Conservation (phyloP, 2,797 vertebrate genomes). For the Sebastes minor region DNA sequence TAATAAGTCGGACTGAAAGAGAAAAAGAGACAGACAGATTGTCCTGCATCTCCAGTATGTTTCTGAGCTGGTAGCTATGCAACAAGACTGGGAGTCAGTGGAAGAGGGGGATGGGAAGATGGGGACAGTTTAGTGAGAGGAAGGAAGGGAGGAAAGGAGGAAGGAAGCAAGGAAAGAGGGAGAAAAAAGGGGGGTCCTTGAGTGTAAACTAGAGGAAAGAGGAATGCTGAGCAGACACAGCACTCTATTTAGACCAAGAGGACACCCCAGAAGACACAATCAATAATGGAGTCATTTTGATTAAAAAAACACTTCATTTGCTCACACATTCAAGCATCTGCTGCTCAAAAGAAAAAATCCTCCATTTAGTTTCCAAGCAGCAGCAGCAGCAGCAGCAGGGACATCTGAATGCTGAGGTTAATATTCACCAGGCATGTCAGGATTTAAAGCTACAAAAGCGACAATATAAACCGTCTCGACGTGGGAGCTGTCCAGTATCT, state of each 20-base stretch:
- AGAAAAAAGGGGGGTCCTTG: conserved; percentile 34
- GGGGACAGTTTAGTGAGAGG: conserved; percentile 75
- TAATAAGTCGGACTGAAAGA: conserved; percentile 51
- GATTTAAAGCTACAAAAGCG: not conserved
- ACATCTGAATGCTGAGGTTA: conserved; percentile 6
- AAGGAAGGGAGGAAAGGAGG: conserved; percentile 36
- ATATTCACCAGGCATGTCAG: conserved; percentile 13
- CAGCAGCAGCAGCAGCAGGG: conserved; percentile 8
- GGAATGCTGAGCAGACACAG: conserved; percentile 28
- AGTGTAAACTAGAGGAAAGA: conserved; percentile 60
- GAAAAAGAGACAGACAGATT: conserved; percentile 64
- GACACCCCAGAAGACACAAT: conserved; percentile 27
- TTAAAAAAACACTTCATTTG: conserved; percentile 22
- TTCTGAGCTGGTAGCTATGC: conserved; percentile 84
- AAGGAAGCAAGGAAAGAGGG: conserved; percentile 6
- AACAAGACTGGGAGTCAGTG: conserved; percentile 82
- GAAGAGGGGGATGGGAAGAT: conserved; percentile 78
- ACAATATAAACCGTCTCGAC: conserved; percentile 31
- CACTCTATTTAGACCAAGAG: conserved; percentile 41
- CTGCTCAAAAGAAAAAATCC: not conserved
- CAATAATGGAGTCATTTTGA: conserved; percentile 33
- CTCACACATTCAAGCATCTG: conserved; percentile 20
- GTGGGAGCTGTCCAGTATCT: conserved; percentile 78
- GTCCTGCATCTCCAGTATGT: conserved; percentile 80
- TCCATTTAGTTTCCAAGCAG: conserved; percentile 19